Evolutionary conservation across 2,113 vertebrate genomes (phyloP).

Genomic region (Heptranchias perlo): DNA sequence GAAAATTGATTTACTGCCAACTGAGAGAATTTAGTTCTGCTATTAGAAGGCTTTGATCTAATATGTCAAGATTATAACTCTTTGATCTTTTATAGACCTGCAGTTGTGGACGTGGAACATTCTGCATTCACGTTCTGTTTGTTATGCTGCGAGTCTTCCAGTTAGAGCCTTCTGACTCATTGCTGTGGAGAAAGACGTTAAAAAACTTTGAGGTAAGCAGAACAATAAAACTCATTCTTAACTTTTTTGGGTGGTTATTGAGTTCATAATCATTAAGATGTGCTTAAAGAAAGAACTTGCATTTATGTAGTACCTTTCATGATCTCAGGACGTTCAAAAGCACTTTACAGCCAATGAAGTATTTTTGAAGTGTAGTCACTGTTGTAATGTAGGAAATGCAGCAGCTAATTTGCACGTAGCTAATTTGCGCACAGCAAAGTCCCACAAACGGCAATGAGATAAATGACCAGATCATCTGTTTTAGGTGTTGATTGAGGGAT

Average conservation of each 20-base stretch:
- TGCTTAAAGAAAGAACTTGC: background rate
- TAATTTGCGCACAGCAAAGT: background rate
- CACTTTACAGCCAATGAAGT: background rate
- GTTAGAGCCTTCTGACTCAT: constrained; percentile 72
- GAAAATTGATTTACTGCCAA: background rate
- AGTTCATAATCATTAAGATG: background rate
- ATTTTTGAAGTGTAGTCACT: background rate
- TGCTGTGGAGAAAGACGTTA: constrained; percentile 81
- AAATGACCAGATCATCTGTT: too few relatives aligned
- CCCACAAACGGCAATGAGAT: background rate
- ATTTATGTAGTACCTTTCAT: background rate
- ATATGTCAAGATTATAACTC: background rate
- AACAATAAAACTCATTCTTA: background rate
- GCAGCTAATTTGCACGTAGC: background rate
- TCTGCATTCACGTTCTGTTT: constrained; percentile 82
- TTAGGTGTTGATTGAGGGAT: background rate
- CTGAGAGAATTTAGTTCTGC: background rate
- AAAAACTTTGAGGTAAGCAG: constrained; percentile 80
- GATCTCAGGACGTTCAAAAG: background rate
- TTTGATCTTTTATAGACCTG: constrained; percentile 63
- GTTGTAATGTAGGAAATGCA: background rate
- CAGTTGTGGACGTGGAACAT: constrained; percentile 79
- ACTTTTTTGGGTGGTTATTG: background rate
- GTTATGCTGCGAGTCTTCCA: constrained; percentile 85
- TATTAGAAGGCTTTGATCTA: background rate